Conservation (phyloP, 2,888 invertebrate species). For the Melipona bicolor region DNA sequence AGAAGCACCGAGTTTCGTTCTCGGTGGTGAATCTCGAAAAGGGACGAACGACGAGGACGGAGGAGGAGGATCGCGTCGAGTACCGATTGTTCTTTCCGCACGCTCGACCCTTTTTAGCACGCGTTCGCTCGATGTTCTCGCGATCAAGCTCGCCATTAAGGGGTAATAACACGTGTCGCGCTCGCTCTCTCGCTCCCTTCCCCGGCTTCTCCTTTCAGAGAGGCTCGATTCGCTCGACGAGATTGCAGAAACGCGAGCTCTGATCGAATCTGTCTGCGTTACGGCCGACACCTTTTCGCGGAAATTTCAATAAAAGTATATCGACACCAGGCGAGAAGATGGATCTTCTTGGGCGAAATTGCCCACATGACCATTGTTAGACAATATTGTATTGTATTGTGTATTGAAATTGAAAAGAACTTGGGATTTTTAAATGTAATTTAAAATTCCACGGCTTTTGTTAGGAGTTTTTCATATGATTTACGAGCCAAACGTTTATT, state of each 20-base stretch:
- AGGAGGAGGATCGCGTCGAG: neutral
- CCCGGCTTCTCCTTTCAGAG: neutral
- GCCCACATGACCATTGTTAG: neutral
- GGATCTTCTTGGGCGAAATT: neutral
- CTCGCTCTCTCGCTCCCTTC: neutral
- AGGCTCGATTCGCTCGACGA: conserved; percentile 19
- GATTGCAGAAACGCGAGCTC: conserved; percentile 41
- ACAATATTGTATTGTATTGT: too few species aligned
- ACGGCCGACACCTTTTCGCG: too few species aligned
- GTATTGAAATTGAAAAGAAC: too few species aligned
- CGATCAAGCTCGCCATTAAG: conserved; percentile 43
- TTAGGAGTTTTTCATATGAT: too few species aligned
- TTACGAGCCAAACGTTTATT: too few species aligned
- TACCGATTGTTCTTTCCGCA: conserved; percentile 40
- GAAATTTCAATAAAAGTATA: neutral
- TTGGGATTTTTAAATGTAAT: too few species aligned
- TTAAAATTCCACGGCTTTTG: too few species aligned
- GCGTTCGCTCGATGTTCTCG: conserved; percentile 20
- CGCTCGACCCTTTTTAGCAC: conserved; percentile 25
- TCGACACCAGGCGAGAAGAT: neutral
- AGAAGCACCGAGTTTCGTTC: conserved; percentile 13
- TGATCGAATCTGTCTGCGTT: conserved; percentile 35
- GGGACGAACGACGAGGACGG: too few species aligned
- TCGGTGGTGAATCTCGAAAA: conserved; percentile 10
- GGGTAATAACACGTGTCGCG: conserved; percentile 50